These are phyloP conservation scores for Rhabdornis inornatus DNA, from an alignment of 2,113 vertebrate species.

Conservation along the genomic window DNA sequence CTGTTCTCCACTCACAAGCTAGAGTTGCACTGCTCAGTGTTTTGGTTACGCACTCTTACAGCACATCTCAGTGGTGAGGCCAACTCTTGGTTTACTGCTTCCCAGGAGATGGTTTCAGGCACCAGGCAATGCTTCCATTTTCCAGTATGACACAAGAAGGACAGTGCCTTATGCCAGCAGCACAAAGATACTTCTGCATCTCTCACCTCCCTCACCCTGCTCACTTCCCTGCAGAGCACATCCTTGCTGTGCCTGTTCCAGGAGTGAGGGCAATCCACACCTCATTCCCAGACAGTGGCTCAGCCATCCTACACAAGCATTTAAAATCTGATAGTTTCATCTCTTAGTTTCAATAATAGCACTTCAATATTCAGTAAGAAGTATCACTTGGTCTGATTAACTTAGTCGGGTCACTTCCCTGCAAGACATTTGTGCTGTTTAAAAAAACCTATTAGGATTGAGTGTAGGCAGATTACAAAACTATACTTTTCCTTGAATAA, in stretches of 20 bases:
- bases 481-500: neutral
- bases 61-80: neutral
- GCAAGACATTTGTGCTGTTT: neutral
- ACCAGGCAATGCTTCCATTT: fast-evolving
- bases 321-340: neutral
- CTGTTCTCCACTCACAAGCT: fast-evolving
- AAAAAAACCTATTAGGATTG: neutral
- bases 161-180: neutral
- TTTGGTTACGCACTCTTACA: fast-evolving
- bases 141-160: neutral
- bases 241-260: neutral
- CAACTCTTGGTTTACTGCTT: fast-evolving
- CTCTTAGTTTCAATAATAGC: neutral
- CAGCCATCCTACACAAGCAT: fast-evolving
- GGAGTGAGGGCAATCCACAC: fast-evolving
- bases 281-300: neutral
- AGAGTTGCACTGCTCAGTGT: fast-evolving
- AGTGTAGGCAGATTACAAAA: neutral
- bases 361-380: neutral
- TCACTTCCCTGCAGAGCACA: fast-evolving
- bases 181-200: fast-evolving
- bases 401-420: neutral
- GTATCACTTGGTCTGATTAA: neutral
- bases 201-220: neutral
- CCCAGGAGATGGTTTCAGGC: no score